These are phyloP conservation scores for Amphipoea oculea DNA, from an alignment of 2,888 invertebrate species.

Conservation along the genomic window DNA sequence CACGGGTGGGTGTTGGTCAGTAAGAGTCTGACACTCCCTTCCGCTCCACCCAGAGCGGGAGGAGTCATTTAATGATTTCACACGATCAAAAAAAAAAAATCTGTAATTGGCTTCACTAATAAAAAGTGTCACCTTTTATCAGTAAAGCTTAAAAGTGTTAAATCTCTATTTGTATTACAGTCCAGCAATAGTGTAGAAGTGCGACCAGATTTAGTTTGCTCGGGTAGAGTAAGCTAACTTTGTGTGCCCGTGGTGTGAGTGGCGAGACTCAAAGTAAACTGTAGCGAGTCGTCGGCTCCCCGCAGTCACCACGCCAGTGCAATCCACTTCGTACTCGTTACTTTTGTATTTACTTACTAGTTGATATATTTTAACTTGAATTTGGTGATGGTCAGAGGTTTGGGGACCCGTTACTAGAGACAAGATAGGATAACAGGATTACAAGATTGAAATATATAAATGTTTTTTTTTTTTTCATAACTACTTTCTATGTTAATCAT, in stretches of 20 bases:
- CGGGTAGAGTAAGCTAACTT: conserved; percentile 47
- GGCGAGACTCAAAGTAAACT: conserved; percentile 55
- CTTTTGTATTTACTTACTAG: conserved; percentile 4
- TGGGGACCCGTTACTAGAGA: neutral
- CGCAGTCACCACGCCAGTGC: conserved; percentile 44
- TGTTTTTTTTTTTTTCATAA: too few relatives aligned
- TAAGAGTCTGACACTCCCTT: too few relatives aligned
- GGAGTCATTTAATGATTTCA: too few relatives aligned
- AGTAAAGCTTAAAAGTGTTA: neutral
- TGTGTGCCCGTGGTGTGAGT: conserved; percentile 35
- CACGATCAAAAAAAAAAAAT: too few relatives aligned
- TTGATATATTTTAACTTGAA: neutral
- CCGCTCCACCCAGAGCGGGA: too few relatives aligned
- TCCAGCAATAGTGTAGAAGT: conserved; percentile 18
- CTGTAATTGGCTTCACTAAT: too few relatives aligned
- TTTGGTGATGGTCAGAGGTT: neutral
- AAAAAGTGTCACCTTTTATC: neutral
- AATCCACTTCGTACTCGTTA: conserved; percentile 30
- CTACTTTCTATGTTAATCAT: neutral
- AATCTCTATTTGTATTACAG: conserved; percentile 41
- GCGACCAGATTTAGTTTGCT: conserved; percentile 51
- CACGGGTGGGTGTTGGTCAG: too few relatives aligned
- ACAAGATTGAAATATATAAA: neutral
- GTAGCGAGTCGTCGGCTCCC: conserved; percentile 34
- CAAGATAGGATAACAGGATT: neutral